Base-by-base conservation (phyloP, 2,888 invertebrate species). In the Eupeodes luniger region DNA sequence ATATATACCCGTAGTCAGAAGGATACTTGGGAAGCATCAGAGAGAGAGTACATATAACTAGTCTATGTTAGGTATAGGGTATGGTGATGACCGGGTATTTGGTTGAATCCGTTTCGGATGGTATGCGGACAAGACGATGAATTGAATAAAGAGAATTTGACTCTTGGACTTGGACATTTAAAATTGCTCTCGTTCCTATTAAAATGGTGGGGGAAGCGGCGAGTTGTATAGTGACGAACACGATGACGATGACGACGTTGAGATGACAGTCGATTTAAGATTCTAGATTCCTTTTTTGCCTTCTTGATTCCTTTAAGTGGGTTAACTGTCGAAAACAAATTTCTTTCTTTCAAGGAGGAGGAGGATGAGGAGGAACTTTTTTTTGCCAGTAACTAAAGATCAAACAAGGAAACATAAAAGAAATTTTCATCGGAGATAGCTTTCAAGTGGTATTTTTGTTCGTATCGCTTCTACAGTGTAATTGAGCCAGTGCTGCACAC, bases 161-260 rank as follows among this genome's bases (percentile, higher is more conserved):
- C 88, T 88, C 75, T 78, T 81, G 88, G 88, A 75, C 75, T 78
- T 81, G 88, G 88, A 75, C 85, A 88, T 85, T 88, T 81, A 72
- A 88, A 85, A 85, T 85, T 78, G 69, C 80, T 57, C 57, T 57
- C 47, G 7, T 47, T 34, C 14, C 47, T 62, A 66, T 66, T 80
- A 84, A 27, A 27, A 27, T 27, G 27, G 27, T 27, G 27, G 27
- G 27, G 27, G 27, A 1, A 83, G 80, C 66, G 87, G 36, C 40
- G 62, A 82, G 62, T 74, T 78, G 74, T 72, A 57, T 36, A 19
- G 59, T n/a, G 75, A 67, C 69, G 74, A 67, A 44, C 12, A 53
- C n/a, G 53, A 69, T 10, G 49, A n/a, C 57, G n/a, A 34, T 27
- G 49, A 14, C 1, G 47, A 75, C 40, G 40, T 62, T 34, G 62